These are phyloP conservation scores for Hyperoplus lanceolatus DNA, from an alignment of 2,797 vertebrate species.

Conservation along the genomic window DNA sequence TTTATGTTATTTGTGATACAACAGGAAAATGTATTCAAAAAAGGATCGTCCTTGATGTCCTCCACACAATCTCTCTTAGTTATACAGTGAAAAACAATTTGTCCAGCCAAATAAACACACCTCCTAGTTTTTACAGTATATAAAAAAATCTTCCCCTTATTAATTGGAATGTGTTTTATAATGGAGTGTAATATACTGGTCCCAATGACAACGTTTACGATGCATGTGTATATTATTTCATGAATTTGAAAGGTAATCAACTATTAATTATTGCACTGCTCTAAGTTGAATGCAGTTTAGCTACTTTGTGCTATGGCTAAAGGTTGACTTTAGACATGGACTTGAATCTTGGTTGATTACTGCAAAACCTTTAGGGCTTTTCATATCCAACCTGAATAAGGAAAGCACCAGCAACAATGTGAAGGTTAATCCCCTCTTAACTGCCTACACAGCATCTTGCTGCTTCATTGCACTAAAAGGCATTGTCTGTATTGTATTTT, in stretches of 20 bases:
- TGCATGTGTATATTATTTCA: not conserved
- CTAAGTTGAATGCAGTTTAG: conserved; percentile 12
- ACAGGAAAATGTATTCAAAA: not conserved
- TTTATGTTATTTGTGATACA: not conserved
- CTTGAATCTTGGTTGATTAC: not conserved
- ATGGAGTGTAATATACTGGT: not conserved
- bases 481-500: conserved; percentile 3
- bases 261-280: not conserved
- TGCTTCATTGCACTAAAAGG: conserved; percentile 22
- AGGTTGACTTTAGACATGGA: not conserved
- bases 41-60: not conserved
- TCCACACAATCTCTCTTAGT: not conserved
- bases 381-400: conserved; percentile 15
- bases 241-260: not conserved
- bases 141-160: not conserved
- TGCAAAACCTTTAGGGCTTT: not conserved
- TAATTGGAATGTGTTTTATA: not conserved
- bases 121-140: not conserved
- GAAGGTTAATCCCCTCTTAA: not conserved
- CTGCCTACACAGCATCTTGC: not conserved
- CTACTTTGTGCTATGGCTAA: not conserved
- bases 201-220: not conserved
- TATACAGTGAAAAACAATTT: not conserved
- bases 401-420: conserved; percentile 20
- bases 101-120: not conserved